These are phyloP conservation scores for Hystrix cristata DNA, from an alignment of 2,113 vertebrate genomes.

Conservation along the genomic window DNA sequence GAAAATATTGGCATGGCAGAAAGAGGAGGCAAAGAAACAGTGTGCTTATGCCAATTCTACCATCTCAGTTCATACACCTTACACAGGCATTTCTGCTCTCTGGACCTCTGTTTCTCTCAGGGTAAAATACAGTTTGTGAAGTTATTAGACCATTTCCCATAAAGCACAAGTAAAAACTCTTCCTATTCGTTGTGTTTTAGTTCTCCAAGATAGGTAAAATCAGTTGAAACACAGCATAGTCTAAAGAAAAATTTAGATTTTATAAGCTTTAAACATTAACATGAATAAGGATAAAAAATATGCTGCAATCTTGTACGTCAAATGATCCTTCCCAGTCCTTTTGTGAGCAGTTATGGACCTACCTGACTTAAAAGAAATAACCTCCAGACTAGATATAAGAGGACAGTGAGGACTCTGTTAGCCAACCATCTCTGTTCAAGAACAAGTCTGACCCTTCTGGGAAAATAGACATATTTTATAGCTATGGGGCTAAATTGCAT, in stretches of 20 bases:
- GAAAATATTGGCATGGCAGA: not conserved
- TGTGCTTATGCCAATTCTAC: not conserved
- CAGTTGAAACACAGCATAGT: not conserved
- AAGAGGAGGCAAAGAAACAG: not conserved
- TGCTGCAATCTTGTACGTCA: accelerated
- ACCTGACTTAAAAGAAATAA: accelerated
- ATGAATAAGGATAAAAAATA: not conserved
- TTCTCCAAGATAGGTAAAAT: not conserved
- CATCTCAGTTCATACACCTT: not conserved
- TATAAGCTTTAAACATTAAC: accelerated
- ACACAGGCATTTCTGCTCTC: not conserved
- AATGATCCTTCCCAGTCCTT: not conserved
- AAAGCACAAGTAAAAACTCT: not conserved
- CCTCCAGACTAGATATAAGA: accelerated
- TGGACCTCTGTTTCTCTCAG: not conserved
- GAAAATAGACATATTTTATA: not conserved
- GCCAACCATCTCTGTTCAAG: not conserved
- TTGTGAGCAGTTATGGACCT: not conserved
- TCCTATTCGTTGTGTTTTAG: not conserved
- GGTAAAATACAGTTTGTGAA: not conserved
- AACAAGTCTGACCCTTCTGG: not conserved
- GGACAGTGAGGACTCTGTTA: not conserved
- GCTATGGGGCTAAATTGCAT: not conserved
- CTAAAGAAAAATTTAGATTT: not conserved
- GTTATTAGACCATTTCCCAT: not conserved